Percentiles rank a stretch among this genome's conserved stretches.
phyloP scores from a whole-genome alignment of 2,888 invertebrate genomes.

The Tiphia femorata region DNA sequence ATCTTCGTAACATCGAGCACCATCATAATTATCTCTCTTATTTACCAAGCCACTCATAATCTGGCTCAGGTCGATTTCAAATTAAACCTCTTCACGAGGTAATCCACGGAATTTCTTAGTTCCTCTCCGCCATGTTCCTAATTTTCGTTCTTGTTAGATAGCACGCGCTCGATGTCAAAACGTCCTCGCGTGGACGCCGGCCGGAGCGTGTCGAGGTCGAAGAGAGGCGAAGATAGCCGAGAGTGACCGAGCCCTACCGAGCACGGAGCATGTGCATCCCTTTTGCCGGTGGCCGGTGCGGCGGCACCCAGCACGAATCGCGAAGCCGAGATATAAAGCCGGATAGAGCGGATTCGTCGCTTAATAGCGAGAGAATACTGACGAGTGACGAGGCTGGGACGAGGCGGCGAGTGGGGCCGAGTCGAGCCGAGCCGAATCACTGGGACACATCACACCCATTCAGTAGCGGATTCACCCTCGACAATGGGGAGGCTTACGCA shows the following conservation, averaged over 20 bases:
- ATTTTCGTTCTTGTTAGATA: no score
- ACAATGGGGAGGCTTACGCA: conserved; percentile 1
- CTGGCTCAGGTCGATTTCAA: no score
- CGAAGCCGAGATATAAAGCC: conserved; percentile 9
- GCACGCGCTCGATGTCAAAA: not conserved
- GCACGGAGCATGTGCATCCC: conserved; percentile 4
- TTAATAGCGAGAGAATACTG: conserved; percentile 11
- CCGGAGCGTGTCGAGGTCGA: conserved; percentile 2
- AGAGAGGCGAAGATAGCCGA: not conserved
- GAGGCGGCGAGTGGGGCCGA: conserved; percentile 25
- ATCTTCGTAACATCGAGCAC: no score
- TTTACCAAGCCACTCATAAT: no score
- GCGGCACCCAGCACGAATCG: not conserved
- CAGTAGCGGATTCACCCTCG: conserved; percentile 28
- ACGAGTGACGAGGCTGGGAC: conserved; percentile 7
- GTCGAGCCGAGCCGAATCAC: conserved; percentile 11
- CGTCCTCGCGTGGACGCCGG: no score
- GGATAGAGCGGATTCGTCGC: conserved; percentile 19
- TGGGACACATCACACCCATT: conserved; percentile 23
- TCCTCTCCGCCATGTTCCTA: no score
- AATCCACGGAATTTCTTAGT: no score
- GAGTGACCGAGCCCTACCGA: conserved; percentile 10
- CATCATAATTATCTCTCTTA: no score
- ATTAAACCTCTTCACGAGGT: no score
- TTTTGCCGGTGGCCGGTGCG: not conserved